These are phyloP conservation scores for Fulmarus glacialis DNA, from an alignment of 2,113 vertebrate genomes.

Conservation along the genomic window DNA sequence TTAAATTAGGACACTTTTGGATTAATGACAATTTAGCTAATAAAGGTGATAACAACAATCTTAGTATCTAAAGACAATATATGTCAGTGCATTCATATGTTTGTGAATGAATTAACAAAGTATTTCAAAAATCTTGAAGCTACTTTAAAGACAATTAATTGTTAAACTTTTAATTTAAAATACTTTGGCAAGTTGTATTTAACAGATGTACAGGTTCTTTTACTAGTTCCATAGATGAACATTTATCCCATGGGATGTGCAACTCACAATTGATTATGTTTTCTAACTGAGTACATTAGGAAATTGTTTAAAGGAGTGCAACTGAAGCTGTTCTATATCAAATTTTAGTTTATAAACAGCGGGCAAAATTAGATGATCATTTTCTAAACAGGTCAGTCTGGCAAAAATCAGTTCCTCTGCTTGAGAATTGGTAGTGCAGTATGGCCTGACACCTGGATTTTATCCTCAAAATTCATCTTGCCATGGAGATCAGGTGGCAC, in stretches of 20 bases:
- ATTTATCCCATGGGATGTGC: conserved; percentile 9
- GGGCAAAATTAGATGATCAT: background rate
- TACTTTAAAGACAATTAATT: conserved; percentile 7
- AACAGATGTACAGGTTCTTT: conserved; percentile 40
- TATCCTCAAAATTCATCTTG: background rate
- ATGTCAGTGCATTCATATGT: background rate
- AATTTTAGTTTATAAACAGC: no score
- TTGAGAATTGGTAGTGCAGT: background rate
- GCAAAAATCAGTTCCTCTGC: background rate
- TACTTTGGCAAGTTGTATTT: conserved; percentile 38
- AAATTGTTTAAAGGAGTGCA: background rate
- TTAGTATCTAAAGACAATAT: background rate
- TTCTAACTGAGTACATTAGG: background rate
- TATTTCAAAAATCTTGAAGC: background rate
- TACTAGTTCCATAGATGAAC: conserved; percentile 32
- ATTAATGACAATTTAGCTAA: conserved; percentile 3
- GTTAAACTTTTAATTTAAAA: conserved; percentile 21
- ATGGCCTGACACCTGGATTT: background rate
- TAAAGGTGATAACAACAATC: background rate
- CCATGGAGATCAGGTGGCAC: background rate
- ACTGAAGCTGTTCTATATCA: background rate
- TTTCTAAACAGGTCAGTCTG: background rate
- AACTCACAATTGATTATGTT: background rate
- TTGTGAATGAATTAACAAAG: background rate
- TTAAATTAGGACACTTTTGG: conserved; percentile 5